Evolutionary conservation across 2,888 invertebrate species (phyloP).

Genomic region (Agrotis segetum): DNA sequence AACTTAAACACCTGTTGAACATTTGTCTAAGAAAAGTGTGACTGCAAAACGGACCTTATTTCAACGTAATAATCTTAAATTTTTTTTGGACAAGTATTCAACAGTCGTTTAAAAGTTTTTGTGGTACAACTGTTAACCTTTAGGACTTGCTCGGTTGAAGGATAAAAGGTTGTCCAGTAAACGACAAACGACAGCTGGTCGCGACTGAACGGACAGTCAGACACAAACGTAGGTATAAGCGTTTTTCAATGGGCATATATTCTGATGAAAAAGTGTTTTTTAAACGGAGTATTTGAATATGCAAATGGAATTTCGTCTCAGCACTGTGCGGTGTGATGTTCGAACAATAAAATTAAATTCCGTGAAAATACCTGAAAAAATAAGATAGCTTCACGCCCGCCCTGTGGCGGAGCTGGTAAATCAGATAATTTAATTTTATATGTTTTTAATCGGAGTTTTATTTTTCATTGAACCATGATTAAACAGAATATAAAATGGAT

Average conservation of each 20-base stretch:
- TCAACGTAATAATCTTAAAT: too few relatives aligned
- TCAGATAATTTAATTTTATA: neutral
- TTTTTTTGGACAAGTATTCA: too few relatives aligned
- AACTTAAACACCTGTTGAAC: too few relatives aligned
- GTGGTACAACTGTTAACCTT: too few relatives aligned
- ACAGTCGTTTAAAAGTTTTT: too few relatives aligned
- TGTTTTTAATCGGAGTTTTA: neutral
- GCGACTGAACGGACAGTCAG: conserved; percentile 17
- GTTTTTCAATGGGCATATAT: conserved; percentile 58
- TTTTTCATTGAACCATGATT: neutral
- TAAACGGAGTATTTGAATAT: conserved; percentile 72
- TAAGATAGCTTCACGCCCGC: conserved; percentile 40
- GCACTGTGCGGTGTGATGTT: conserved; percentile 63
- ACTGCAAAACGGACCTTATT: too few relatives aligned
- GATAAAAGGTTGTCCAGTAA: conserved; percentile 56
- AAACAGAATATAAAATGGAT: neutral
- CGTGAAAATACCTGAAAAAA: conserved; percentile 68
- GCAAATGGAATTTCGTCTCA: conserved; percentile 69
- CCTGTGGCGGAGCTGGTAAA: neutral
- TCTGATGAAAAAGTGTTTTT: conserved; percentile 68
- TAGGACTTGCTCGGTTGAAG: conserved; percentile 21
- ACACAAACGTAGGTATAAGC: conserved; percentile 42
- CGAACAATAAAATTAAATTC: conserved; percentile 71
- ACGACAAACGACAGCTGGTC: conserved; percentile 53
- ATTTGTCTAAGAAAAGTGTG: too few relatives aligned